phyloP scores from a whole-genome alignment of 2,797 vertebrate genomes.

The Miichthys miiuy region DNA sequence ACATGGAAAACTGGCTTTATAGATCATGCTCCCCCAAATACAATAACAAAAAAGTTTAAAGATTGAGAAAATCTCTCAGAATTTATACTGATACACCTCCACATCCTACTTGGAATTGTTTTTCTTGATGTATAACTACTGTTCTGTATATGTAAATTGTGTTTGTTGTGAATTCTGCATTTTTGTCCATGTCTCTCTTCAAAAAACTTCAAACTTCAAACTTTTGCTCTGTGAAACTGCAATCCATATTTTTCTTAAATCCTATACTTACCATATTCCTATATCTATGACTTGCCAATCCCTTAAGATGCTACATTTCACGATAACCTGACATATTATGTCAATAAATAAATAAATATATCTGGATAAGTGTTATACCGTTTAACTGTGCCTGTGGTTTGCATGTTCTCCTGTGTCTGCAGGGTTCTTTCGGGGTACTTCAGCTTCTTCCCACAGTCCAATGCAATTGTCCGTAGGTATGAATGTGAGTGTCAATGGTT shows the following conservation, averaged over 20 bases:
- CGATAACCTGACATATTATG: neutral
- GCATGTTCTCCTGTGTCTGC: no score
- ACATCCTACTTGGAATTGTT: neutral
- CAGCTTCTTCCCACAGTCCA: no score
- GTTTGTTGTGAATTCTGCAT: neutral
- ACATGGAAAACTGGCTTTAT: neutral
- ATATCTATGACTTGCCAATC: neutral
- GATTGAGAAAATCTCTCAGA: neutral
- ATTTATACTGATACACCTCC: neutral
- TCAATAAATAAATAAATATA: no score
- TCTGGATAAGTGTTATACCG: no score
- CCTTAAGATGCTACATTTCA: neutral
- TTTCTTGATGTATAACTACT: neutral
- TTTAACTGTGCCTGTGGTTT: no score
- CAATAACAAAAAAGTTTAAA: neutral
- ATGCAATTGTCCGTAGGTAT: no score
- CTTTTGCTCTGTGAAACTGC: neutral
- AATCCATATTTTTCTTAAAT: neutral
- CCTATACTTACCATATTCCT: neutral
- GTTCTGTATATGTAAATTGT: neutral
- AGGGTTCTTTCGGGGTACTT: no score
- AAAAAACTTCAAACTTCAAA: neutral
- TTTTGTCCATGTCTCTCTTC: neutral
- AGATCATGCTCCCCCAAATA: neutral
- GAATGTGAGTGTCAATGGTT: no score